A percentile compares a stretch with the other conserved stretches of the same genome.
Evolutionary conservation across 2,797 vertebrate genomes (phyloP).

Genomic region (Centroberyx gerrardi): DNA sequence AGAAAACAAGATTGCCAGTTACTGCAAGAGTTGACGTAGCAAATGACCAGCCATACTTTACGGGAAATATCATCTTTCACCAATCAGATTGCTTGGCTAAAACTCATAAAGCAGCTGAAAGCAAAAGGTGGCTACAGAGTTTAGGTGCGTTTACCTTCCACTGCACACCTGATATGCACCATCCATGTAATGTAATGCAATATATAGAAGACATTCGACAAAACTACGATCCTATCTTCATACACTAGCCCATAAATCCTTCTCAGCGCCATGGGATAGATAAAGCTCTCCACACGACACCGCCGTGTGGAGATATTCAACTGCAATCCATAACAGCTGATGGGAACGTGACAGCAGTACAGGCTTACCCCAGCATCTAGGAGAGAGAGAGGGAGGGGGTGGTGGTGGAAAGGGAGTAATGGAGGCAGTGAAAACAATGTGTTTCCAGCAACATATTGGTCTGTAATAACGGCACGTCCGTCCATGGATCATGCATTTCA

Average conservation of each 20-base stretch:
- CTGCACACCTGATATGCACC: neutral
- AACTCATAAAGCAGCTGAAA: too few relatives aligned
- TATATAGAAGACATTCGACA: neutral
- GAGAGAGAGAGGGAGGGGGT: too few relatives aligned
- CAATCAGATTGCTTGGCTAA: too few relatives aligned
- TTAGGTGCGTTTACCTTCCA: neutral
- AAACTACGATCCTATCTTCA: neutral
- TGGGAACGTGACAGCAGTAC: neutral
- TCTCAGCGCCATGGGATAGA: neutral
- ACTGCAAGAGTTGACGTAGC: too few relatives aligned
- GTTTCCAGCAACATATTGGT: slow-evolving; percentile 18
- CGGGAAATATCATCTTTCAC: too few relatives aligned
- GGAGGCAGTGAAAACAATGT: slow-evolving; percentile 9
- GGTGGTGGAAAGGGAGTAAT: neutral
- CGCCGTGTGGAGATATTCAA: neutral
- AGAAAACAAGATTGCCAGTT: too few relatives aligned
- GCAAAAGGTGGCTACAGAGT: too few relatives aligned
- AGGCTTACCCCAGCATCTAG: too few relatives aligned
- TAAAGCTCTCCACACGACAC: too few relatives aligned
- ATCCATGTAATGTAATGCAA: slow-evolving; percentile 6
- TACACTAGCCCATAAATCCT: neutral
- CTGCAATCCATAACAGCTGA: slow-evolving; percentile 11
- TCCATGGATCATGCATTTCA: slow-evolving; percentile 22
- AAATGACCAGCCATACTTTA: too few relatives aligned
- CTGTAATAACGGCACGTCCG: neutral